Evolutionary conservation across 2,888 invertebrate species (phyloP), one percentile per base, ranked within the genome.

Genomic region (Marasmarcha lunaedactyla): DNA sequence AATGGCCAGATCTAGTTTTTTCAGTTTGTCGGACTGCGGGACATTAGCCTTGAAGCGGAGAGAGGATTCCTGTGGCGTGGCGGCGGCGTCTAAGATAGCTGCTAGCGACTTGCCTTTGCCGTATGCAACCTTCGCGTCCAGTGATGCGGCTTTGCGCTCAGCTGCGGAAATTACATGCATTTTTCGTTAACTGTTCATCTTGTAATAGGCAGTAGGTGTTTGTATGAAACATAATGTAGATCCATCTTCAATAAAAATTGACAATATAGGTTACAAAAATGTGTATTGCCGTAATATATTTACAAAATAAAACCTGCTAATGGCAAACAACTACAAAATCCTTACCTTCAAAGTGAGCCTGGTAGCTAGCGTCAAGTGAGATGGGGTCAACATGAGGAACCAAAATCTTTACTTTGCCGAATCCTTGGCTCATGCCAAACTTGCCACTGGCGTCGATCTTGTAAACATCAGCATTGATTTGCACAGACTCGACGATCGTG

Each of bases 381-480:
- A 87, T 46, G 0, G 86, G 83, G 26, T 86, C 81, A 0, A 71
- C 62, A 12, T 85, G 81, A 0, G 86, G 78, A 0, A 85, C 57
- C 1, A 71, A 47, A 1, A 86, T 36, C 40, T 73, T 73, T 10
- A 85, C 37, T 35, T 77, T 79, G 1, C 63, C 63, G 12, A 53
- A 59, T 0, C 85, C 86, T 1, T 61, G 61, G 25, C 59, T 58
- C 0, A 50, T 50, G 1, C 67, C 58, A 0, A 64, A 50, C 40
- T 73, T 71, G n/a, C 76, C 74, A 35, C 57, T 69, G 0, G 71
- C 60, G 2, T 85, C 78, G 0, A 81, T 35, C 46, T 85, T 85
- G 56, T 86, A 73, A 0, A 68, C 59, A 35, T 88, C 86, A 2
- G 79, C 78, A 53, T 88, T 88, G 45, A 87, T 70, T 51, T 84